Evolutionary conservation across 1,140 invertebrate genomes (phyloP), one percentile per base, ranked within the genome.

Genomic region (Amphibalanus amphitrite): DNA sequence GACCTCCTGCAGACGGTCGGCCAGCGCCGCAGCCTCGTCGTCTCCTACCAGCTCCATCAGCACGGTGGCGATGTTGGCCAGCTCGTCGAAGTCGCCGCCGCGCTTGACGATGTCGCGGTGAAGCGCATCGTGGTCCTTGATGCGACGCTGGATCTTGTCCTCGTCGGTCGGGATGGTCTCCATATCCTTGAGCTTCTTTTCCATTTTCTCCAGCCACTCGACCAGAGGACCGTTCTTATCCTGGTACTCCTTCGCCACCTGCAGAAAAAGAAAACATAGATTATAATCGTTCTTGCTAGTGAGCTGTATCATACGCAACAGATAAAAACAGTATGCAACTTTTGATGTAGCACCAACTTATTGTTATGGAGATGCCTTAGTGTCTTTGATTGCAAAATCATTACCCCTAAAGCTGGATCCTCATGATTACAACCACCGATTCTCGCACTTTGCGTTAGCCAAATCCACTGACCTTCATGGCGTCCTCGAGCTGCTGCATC

Each of bases 11-110:
- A 95, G 81, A 77, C 90, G 90, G 76, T 95, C 92, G 23, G 92
- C 93, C 0, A 97, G 80, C 13, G 84, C 82, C 0, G 87, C 82
- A 1, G 93, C 93, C 79, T 97, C 94, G 76, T 97, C 93, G 75
- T 95, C 92, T 20, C 93, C 92, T n/a, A 97, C 92, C 3, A 97
- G 82, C 25, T 86, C 85, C 90, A 94, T 94, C 25, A 97, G 81
- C 69, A 88, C 86, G 28, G 89, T 90, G 0, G 92, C 92, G 15
- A 94, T 86, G 78, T 95, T 91, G 0, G 92, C 91, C 6, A 96
- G 82, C 77, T 92, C 88, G 73, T 89, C 90, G 79, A 96, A 94
- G 17, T 89, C 88, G 0, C 87, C 86, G 78, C 91, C 90, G 78
- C 94, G 93, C 17, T 86, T 85, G 4, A 96, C 78, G 70, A 97